Base-by-base conservation (phyloP, 2,797 vertebrate species). In the Serranus cabrilla region DNA sequence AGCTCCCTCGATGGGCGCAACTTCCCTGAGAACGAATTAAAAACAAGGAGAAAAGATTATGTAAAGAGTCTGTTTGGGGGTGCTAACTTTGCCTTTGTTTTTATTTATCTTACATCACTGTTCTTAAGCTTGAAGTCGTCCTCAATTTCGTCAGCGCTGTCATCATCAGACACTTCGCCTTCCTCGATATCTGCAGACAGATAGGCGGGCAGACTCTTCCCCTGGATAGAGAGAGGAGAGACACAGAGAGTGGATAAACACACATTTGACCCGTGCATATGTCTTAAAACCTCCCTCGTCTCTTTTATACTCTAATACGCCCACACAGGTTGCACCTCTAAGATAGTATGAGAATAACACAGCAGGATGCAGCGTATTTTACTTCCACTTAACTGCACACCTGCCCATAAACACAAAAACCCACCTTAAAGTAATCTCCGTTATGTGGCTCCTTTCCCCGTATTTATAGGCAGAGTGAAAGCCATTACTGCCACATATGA, bases 121-220 rank as follows among this genome's bases (percentile, higher is more conserved):
- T 95, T 91, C 80, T 97, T 98, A 60, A 99, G 92, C 82, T 99
- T 99, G 95, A 98, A 99, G 78, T 99, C 98, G 0, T 99, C 98
- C 91, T 99, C 98, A 23, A 99, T 98, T 90, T 99, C 98, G 90
- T 99, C 98, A 8, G 98, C 98, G 0, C 98, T 99, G 84, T 99
- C 98, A 82, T 99, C 98, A 34, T 99, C 98, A 0, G 98, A 99
- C 67, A 99, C 98, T 73, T 99, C 98, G 12, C 98, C 98, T 90
- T 99, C 98, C 82, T 99, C 98, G 0, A 94, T 97, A 39, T 99
- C 98, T 0, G 96, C 96, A 58, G 95, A 97, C 75, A 99, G 95
- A 89, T 96, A 97, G 54, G 91, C 94, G 2, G 98, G 97, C 75
- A 99, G 86, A 71, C 98, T 97, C 85, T 99, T 99, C 45, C 98